Evolutionary conservation across 1,140 invertebrate species (phyloP), one percentile per base, ranked within the genome.

Genomic region (Caenorhabditis tropicalis): DNA sequence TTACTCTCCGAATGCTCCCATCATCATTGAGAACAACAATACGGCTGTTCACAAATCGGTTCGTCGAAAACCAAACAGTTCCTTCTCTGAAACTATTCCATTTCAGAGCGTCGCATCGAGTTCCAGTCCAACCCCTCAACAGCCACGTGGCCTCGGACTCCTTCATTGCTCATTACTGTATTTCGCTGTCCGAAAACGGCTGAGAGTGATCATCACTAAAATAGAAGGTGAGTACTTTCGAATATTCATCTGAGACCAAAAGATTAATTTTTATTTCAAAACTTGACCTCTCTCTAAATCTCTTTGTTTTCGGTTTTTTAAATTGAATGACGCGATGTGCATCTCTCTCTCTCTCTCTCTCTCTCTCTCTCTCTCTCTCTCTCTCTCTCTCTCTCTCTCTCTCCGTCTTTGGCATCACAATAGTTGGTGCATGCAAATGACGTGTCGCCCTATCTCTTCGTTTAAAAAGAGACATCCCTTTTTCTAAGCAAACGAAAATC

Each of bases 181-280:
- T 49, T 91, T 91, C 81, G 91, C 90, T 0, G 90, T 91, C n/a
- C 74, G 90, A 51, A 91, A 91, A 84, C 79, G 90, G 21, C 82
- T 91, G 21, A 83, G 91, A 0, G 88, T 91, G 10, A 83, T 83
- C 27, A 86, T 91, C 19, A 81, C 91, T 1, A 91, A 91, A 79
- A 91, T 90, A 51, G 90, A 91, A 86, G 90, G 89, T 88, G 31
- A 49, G 88, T 82, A 43, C 9, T 51, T 51, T 7, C 7, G 9
- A n/a, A n/a, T 4, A 51, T 51, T 16, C 19, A 4, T 51, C 9
- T 51, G 9, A 3, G 9, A n/a, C n/a, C n/a, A n/a, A n/a, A n/a
- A n/a, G n/a, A n/a, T n/a, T n/a, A n/a, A n/a, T n/a, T n/a, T n/a
- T n/a, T n/a, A n/a, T n/a, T n/a, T n/a, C n/a, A n/a, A n/a, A n/a